These are phyloP conservation scores for Wiebesia pumilae DNA, from an alignment of 1,140 invertebrate species.

Conservation along the genomic window DNA sequence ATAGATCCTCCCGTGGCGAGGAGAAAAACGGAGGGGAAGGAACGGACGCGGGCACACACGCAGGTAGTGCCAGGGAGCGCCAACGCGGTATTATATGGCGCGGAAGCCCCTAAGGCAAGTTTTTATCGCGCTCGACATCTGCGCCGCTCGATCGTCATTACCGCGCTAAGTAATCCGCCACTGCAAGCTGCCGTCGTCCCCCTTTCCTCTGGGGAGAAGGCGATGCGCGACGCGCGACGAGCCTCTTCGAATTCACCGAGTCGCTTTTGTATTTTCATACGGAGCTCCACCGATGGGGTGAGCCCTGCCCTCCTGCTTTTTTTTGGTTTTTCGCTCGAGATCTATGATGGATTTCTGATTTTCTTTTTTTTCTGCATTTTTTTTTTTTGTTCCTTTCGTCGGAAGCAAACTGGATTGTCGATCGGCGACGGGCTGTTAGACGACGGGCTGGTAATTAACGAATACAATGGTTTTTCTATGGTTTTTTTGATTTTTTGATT, in stretches of 20 bases:
- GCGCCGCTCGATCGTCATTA: slow-evolving; percentile 72
- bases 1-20: slow-evolving; percentile 17
- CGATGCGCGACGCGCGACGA: neutral
- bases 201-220: slow-evolving; percentile 11
- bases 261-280: slow-evolving; percentile 38
- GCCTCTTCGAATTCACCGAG: slow-evolving; percentile 54
- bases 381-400: neutral
- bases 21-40: neutral
- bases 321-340: neutral
- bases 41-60: slow-evolving; percentile 12
- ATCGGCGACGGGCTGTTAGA: neutral
- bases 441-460: neutral
- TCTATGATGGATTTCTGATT: slow-evolving; percentile 27
- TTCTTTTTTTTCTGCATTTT: no score
- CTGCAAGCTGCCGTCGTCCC: neutral
- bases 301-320: neutral
- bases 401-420: slow-evolving; percentile 15
- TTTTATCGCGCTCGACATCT: slow-evolving; percentile 73
- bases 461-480: slow-evolving; percentile 11
- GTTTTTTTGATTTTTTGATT: no score
- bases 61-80: slow-evolving; percentile 40
- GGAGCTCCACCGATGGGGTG: neutral
- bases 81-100: slow-evolving; percentile 67
- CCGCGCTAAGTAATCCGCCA: slow-evolving; percentile 71
- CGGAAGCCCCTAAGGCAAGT: slow-evolving; percentile 64